Conservation (phyloP, 2,888 invertebrate genomes). For the Augochlorella aurata region DNA sequence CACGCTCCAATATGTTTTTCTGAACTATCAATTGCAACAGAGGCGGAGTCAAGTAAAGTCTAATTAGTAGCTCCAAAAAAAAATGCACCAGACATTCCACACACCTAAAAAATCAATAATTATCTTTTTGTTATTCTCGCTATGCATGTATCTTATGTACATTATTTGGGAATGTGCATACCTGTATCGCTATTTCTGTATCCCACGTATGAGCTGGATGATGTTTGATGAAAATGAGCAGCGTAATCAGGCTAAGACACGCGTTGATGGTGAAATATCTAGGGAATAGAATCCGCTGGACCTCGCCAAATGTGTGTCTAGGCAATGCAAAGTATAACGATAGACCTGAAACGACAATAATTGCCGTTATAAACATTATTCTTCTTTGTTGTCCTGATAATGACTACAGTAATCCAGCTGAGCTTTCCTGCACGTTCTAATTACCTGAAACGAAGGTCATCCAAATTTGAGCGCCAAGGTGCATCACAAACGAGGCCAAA, state of each 20-base stretch:
- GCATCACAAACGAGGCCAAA: slow-evolving; percentile 89
- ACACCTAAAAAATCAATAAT: slow-evolving; percentile 83
- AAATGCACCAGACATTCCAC: slow-evolving; percentile 86
- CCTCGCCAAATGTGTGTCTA: slow-evolving; percentile 92
- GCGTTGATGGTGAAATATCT: slow-evolving; percentile 92
- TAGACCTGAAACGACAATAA: slow-evolving; percentile 84
- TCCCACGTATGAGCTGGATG: slow-evolving; percentile 83
- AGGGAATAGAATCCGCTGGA: slow-evolving; percentile 93
- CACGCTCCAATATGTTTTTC: slow-evolving; percentile 89
- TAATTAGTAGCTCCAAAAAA: slow-evolving; percentile 89
- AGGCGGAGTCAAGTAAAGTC: slow-evolving; percentile 90
- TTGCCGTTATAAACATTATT: neutral
- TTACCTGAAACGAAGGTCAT: slow-evolving; percentile 95
- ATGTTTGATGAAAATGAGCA: slow-evolving; percentile 87
- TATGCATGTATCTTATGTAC: too few relatives aligned
- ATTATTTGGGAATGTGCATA: slow-evolving; percentile 62
- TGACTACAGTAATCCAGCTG: neutral
- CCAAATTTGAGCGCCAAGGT: slow-evolving; percentile 95
- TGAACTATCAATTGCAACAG: slow-evolving; percentile 88
- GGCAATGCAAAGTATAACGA: slow-evolving; percentile 93
- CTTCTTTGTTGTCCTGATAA: neutral
- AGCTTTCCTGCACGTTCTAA: neutral
- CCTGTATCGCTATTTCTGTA: slow-evolving; percentile 83
- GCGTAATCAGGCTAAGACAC: slow-evolving; percentile 87
- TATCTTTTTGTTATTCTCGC: neutral